phyloP scores from a whole-genome alignment of 2,888 invertebrate species.

The Autographa pulchrina region DNA sequence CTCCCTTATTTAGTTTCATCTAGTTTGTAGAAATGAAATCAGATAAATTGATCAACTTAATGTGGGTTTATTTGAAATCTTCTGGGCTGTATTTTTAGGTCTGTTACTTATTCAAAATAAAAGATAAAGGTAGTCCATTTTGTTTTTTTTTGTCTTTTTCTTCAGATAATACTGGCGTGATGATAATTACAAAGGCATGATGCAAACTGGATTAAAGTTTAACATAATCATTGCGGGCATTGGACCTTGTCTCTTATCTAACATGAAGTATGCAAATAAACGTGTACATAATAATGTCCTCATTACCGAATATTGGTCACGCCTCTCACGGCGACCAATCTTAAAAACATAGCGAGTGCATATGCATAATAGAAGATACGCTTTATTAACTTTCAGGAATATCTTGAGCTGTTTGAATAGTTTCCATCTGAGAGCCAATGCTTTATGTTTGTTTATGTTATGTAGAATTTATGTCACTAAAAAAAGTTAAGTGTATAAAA shows the following conservation, averaged over 20 bases:
- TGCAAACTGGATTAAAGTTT: background rate
- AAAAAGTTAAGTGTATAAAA: too few relatives aligned
- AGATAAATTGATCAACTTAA: background rate
- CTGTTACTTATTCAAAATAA: background rate
- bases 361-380: too few relatives aligned
- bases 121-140: too few relatives aligned
- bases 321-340: background rate
- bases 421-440: too few relatives aligned
- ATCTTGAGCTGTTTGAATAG: too few relatives aligned
- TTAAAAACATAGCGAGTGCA: background rate
- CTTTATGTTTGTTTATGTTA: too few relatives aligned
- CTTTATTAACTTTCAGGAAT: too few relatives aligned
- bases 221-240: background rate
- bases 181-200: background rate
- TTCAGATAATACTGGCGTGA: too few relatives aligned
- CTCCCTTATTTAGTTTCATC: constrained; percentile 11
- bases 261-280: background rate
- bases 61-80: background rate
- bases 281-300: background rate
- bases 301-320: background rate
- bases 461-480: too few relatives aligned
- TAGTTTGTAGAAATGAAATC: constrained; percentile 3
- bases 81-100: background rate
- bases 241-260: background rate
- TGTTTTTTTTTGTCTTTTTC: too few relatives aligned